Base-by-base conservation (phyloP, 2,888 invertebrate species). In the Drepanosiphum platanoidis region DNA sequence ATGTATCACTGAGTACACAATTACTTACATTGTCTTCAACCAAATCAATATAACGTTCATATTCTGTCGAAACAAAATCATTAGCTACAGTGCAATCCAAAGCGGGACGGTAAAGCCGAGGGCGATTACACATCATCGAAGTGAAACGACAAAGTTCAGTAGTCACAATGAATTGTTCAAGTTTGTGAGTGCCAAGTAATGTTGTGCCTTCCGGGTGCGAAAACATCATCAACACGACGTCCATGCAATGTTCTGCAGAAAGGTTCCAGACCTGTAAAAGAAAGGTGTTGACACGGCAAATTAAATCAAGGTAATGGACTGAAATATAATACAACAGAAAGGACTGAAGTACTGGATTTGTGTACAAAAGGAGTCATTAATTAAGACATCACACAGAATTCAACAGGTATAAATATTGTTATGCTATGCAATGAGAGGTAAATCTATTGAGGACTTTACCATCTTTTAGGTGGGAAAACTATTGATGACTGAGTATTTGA, bases 141-240 rank as follows among this genome's bases (percentile, higher is more conserved):
- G 86, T 81, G 13, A 84, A 84, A 68, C 46, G 66, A 52, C 84
- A 84, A 68, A 84, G 84, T 68, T 84, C 84, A 77, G 86, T 87
- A n/a, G 86, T 75, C 32, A 86, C 86, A 66, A 87, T 87, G 36
- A 87, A 84, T 46, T 87, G 87, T 71, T 87, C 79, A 34, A 87
- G 86, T 79, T 87, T 87, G 36, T 86, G 86, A 32, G 87, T 87
- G 58, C 87, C 87, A 30, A 87, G 84, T 70, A 87, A 70, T 66
- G 87, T 86, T 52, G 87, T 86, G 18, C 87, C 87, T 70, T 87
- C 86, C 0, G 87, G 84, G 5, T 86, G 86, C 7, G 87, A 87
- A 75, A 87, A 84, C 87, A 87, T 87, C 87, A 87, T 87, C 71
- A 87, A 84, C 32, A 87, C 86, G 30, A 87, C 87, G 70, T 87